A percentile compares a stretch with the other conserved stretches of the same genome.
Evolutionary conservation across 2,888 invertebrate species (phyloP).

Genomic region (Slavum lentiscoides): DNA sequence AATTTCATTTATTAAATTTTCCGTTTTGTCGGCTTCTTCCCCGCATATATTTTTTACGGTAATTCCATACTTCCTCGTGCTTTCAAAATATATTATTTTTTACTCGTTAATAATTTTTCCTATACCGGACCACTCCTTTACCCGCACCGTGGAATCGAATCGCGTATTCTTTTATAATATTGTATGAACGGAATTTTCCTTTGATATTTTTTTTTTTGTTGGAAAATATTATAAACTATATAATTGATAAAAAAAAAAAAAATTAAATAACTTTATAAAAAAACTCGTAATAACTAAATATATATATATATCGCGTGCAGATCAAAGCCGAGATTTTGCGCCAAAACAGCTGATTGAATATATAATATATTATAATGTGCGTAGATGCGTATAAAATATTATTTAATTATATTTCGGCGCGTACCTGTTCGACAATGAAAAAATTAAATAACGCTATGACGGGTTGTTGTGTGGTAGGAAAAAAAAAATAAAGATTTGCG

Average conservation of each 20-base stretch:
- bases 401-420: background rate
- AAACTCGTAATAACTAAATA: no score
- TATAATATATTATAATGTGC: no score
- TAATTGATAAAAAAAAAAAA: no score
- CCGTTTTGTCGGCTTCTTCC: no score
- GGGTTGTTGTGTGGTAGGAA: background rate
- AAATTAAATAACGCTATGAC: background rate
- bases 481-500: background rate
- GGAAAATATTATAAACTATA: no score
- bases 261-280: no score
- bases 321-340: conserved; percentile 2
- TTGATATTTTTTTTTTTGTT: no score
- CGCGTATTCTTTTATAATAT: background rate
- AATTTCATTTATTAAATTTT: no score
- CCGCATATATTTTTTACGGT: no score
- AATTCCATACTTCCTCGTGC: no score
- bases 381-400: background rate
- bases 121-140: background rate
- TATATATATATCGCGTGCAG: background rate
- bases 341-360: background rate
- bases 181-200: no score
- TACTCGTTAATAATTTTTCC: background rate
- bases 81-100: background rate
- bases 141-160: background rate
- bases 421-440: background rate